Conservation (phyloP, 2,888 invertebrate genomes). For the Xestobium rufovillosum region DNA sequence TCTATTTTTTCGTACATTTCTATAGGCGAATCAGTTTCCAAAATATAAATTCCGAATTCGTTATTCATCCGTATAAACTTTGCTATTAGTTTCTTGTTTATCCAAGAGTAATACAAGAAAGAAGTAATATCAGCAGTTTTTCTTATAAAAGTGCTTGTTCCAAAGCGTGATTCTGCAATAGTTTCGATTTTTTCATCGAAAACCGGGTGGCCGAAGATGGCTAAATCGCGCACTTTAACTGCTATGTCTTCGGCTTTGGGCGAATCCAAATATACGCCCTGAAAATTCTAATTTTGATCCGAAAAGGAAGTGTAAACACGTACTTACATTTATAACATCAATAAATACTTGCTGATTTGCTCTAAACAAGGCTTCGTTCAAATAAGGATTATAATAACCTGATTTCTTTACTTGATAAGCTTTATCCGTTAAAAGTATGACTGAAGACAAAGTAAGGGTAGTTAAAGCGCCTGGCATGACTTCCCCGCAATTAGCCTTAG, state of each 20-base stretch:
- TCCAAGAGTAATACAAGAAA: slow-evolving; percentile 15
- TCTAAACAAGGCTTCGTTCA: slow-evolving; percentile 20
- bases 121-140: background rate
- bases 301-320: no score
- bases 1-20: slow-evolving; percentile 39
- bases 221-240: slow-evolving; percentile 51
- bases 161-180: slow-evolving; percentile 46
- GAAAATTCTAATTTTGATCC: slow-evolving; percentile 27
- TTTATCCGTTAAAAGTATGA: slow-evolving; percentile 18
- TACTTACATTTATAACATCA: slow-evolving; percentile 31
- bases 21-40: slow-evolving; percentile 27
- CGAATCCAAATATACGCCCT: slow-evolving; percentile 45
- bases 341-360: slow-evolving; percentile 38
- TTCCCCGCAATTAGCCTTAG: slow-evolving; percentile 70
- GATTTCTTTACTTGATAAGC: slow-evolving; percentile 20
- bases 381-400: slow-evolving; percentile 20
- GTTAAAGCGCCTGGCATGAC: slow-evolving; percentile 56
- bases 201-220: slow-evolving; percentile 55
- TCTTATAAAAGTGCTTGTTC: slow-evolving; percentile 27
- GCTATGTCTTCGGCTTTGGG: slow-evolving; percentile 43
- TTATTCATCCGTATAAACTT: slow-evolving; percentile 35
- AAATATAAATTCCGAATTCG: slow-evolving; percentile 36
- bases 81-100: slow-evolving; percentile 35
- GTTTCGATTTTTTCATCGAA: slow-evolving; percentile 48
- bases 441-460: slow-evolving; percentile 42